Conservation (phyloP, 2,888 invertebrate genomes). For the Prosapia bicincta region DNA sequence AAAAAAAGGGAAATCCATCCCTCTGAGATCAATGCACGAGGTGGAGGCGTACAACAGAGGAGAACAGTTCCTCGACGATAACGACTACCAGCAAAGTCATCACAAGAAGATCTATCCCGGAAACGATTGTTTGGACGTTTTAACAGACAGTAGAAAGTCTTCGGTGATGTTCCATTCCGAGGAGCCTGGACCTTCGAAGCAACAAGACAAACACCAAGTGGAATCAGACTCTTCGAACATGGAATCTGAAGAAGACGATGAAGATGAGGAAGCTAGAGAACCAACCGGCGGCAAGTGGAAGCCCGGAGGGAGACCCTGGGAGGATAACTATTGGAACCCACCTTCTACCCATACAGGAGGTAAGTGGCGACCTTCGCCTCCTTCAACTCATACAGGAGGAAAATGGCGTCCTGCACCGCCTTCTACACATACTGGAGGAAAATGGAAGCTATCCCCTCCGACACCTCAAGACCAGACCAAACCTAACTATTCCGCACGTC, state of each 20-base stretch:
- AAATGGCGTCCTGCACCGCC: constrained; percentile 56
- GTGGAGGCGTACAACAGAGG: neutral
- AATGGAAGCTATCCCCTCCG: constrained; percentile 4
- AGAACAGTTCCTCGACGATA: neutral
- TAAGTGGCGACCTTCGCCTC: constrained; percentile 41
- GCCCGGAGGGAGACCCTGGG: constrained; percentile 48
- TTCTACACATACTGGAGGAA: constrained; percentile 25
- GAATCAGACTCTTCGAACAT: constrained; percentile 39
- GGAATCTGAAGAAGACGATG: constrained; percentile 46
- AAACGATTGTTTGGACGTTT: neutral
- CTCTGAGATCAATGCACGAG: neutral
- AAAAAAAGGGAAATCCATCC: neutral
- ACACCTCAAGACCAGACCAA: neutral
- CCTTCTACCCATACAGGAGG: constrained; percentile 25
- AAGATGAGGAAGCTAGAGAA: constrained; percentile 52
- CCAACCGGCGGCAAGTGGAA: constrained; percentile 74
- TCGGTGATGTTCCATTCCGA: neutral
- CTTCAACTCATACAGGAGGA: constrained; percentile 57
- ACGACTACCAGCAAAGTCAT: neutral
- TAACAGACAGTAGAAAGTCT: neutral
- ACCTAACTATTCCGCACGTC: no score
- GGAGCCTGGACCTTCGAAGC: neutral
- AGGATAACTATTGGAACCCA: constrained; percentile 38
- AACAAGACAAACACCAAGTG: neutral
- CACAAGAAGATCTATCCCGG: neutral